Evolutionary conservation across 2,113 vertebrate genomes (phyloP).

Genomic region (Todiramphus chloris): DNA sequence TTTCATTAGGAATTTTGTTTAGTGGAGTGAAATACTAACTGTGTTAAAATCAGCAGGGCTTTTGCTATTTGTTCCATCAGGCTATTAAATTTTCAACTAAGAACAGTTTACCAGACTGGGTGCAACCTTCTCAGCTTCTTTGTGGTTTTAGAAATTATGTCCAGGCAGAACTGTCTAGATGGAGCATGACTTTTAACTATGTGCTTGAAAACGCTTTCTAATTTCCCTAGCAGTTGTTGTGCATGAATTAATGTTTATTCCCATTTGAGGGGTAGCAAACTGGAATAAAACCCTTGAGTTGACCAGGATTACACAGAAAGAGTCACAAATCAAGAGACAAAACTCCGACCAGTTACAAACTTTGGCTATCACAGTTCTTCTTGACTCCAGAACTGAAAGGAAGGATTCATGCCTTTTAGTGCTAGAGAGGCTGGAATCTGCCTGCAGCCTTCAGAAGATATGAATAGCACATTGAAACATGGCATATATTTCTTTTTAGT

Average conservation of each 20-base stretch:
- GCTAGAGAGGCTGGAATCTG: not conserved
- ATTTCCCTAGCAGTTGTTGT: not conserved
- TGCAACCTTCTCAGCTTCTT: not conserved
- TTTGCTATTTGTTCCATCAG: constrained; percentile 48
- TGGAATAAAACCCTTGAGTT: not conserved
- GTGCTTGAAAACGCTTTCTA: not conserved
- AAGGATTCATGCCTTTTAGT: not conserved
- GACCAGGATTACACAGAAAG: not conserved
- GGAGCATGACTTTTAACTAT: not conserved
- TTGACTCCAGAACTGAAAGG: not conserved
- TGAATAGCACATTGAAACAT: not conserved
- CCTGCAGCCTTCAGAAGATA: not conserved
- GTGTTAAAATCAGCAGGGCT: constrained; percentile 26
- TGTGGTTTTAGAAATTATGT: constrained; percentile 7
- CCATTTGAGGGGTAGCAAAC: not conserved
- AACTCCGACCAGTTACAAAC: not conserved
- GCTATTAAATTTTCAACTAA: not conserved
- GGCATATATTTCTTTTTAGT: not conserved
- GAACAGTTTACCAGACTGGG: not conserved
- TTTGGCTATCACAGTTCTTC: not conserved
- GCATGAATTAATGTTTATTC: not conserved
- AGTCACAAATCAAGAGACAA: not conserved
- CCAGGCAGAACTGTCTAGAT: not conserved
- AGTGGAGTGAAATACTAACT: constrained; percentile 31
- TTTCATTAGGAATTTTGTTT: constrained; percentile 13